Percentiles rank a stretch among this genome's conserved stretches.
Conservation (phyloP, 2,797 vertebrate species). For the Dallia pectoralis region DNA sequence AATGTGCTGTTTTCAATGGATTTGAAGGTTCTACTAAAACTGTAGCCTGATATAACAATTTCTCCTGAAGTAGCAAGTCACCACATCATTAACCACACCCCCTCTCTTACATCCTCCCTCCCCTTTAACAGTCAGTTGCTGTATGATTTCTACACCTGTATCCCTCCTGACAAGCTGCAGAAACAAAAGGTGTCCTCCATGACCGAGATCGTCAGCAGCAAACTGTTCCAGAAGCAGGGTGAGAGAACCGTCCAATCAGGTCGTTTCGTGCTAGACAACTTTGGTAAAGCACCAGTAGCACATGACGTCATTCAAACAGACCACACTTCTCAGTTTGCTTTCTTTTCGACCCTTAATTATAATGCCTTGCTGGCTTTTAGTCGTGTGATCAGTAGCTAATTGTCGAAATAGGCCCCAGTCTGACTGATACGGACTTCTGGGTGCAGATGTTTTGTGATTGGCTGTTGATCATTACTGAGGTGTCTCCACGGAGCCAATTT, state of each 20-base stretch:
- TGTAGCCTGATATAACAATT: not conserved
- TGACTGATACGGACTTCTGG: constrained; percentile 43
- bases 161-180: constrained; percentile 87
- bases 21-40: not conserved
- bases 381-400: constrained; percentile 49
- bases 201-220: constrained; percentile 93
- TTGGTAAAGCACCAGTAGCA: no score
- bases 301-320: constrained; percentile 19
- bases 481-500: constrained; percentile 11
- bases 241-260: constrained; percentile 26
- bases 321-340: constrained; percentile 14
- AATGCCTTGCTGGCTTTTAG: not conserved
- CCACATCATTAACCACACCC: constrained; percentile 2
- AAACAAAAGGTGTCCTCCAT: constrained; percentile 95
- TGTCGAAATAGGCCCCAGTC: constrained; percentile 43
- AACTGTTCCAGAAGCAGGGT: constrained; percentile 93
- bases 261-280: not conserved
- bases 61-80: constrained; percentile 17
- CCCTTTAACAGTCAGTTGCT: constrained; percentile 83
- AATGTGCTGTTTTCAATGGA: not conserved
- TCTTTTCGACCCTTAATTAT: not conserved
- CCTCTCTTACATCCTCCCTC: not conserved
- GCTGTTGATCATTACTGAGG: constrained; percentile 28
- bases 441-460: constrained; percentile 33
- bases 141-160: constrained; percentile 92